Base-by-base conservation (phyloP, 2,888 invertebrate species). In the Pammene aurita region DNA sequence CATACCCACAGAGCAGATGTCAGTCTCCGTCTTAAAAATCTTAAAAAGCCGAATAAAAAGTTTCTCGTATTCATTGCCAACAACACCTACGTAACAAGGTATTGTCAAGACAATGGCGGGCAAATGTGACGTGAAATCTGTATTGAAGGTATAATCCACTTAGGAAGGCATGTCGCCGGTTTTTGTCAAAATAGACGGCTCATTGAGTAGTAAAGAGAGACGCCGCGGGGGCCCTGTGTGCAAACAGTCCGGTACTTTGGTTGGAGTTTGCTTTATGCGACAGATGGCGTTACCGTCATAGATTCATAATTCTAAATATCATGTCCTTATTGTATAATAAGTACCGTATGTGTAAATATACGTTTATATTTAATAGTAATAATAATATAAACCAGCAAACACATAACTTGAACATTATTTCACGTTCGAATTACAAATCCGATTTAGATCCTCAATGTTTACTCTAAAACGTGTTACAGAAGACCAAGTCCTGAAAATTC, bases 101-200 rank as follows among this genome's bases (percentile, higher is more conserved):
- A 88, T 88, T 87, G 86, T 87, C 48, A 63, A 88, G 83, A 89
- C 89, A 89, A 90, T 82, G 71, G 71, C 74, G 85, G 84, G 84
- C 88, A 85, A 92, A 92, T 92, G 88, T 83, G 88, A 87, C 88
- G 90, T 92, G 86, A 90, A 92, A 92, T 90, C 87, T 88, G 80
- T 83, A 82, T 76, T 80, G 77, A 84, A 85, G 82, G 81, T 76
- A 82, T 92, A 92, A 92, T 92, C 92, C 90, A 92, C 92, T 92
- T 92, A 92, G 83, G 91, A 82, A 83, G 88, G 90, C 85, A 88
- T 90, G 90, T 89, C 84, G 85, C 78, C 76, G 84, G 82, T 84
- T 87, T 87, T 89, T 88, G 86, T 87, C 85, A 86, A 85, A 87
- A 87, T 86, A 87, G 79, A 84, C 80, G 85, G 86, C 85, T 90